A percentile compares a stretch with the other conserved stretches of the same genome.
phyloP scores from a whole-genome alignment of 2,113 vertebrate species.

The Seriola rivoliana region DNA sequence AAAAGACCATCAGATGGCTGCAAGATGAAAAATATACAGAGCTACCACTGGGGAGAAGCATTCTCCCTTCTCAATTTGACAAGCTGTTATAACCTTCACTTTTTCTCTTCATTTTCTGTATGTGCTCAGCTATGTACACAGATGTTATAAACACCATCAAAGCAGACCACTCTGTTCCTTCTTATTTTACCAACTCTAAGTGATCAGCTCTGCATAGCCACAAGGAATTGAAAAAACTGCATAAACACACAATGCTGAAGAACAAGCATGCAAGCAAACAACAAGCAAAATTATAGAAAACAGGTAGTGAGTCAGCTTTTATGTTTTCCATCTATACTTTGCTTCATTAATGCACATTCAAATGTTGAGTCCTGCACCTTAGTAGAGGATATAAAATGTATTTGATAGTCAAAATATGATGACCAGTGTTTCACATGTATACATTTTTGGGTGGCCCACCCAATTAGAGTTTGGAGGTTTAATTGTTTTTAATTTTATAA shows the following conservation, averaged over 20 bases:
- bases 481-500: background rate
- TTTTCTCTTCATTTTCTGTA: slow-evolving; percentile 15
- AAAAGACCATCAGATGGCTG: slow-evolving; percentile 25
- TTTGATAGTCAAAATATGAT: background rate
- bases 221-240: background rate
- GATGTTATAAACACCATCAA: slow-evolving; percentile 10
- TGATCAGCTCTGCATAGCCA: background rate
- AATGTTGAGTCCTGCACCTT: background rate
- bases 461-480: no score
- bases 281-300: no score
- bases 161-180: slow-evolving; percentile 8
- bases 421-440: background rate
- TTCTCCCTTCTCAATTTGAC: slow-evolving; percentile 29
- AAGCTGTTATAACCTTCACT: slow-evolving; percentile 22
- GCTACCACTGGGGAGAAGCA: slow-evolving; percentile 21
- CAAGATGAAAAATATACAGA: slow-evolving; percentile 11
- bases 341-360: background rate
- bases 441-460: background rate
- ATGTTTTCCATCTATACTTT: background rate
- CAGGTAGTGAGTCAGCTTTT: background rate
- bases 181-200: background rate
- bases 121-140: slow-evolving; percentile 8
- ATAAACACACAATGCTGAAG: background rate
- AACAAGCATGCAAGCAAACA: background rate
- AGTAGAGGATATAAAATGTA: background rate